Conservation (phyloP, 2,888 invertebrate genomes). For the Oscheius sp. region DNA sequence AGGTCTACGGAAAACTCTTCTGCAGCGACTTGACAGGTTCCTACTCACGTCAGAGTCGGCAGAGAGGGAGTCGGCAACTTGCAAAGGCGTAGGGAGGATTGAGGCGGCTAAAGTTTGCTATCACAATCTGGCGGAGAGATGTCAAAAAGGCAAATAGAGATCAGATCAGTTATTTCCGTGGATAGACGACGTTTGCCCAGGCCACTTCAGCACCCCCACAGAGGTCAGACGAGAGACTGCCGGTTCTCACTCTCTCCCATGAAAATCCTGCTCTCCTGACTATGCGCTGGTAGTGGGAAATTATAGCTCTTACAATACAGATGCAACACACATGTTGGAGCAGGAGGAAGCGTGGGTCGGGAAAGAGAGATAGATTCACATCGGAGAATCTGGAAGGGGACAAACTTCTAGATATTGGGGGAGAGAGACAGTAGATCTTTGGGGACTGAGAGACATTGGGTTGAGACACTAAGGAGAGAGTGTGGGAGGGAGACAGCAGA, state of each 20-base stretch:
- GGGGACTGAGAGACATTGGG: no score
- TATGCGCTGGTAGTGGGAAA: background rate
- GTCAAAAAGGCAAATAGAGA: constrained; percentile 36
- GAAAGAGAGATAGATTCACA: background rate
- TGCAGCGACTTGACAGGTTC: no score
- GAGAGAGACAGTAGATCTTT: no score
- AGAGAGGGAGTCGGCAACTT: background rate
- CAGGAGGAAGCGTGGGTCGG: background rate
- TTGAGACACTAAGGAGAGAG: background rate
- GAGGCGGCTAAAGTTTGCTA: constrained; percentile 18
- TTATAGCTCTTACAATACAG: constrained; percentile 29
- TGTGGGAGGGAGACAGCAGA: background rate
- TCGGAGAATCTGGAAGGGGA: background rate
- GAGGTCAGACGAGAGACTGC: background rate
- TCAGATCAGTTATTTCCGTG: constrained; percentile 33
- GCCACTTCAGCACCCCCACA: constrained; percentile 21
- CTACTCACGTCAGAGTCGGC: background rate
- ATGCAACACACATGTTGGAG: constrained; percentile 20
- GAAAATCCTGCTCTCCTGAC: no score
- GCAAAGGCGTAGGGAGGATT: constrained; percentile 1
- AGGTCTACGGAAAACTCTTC: no score
- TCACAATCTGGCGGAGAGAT: constrained; percentile 34
- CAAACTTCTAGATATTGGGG: no score
- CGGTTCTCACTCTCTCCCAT: no score
- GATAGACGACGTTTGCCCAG: constrained; percentile 24